These are phyloP conservation scores for Nyctereutes procyonoides DNA, from an alignment of 2,113 vertebrate species.

Conservation along the genomic window DNA sequence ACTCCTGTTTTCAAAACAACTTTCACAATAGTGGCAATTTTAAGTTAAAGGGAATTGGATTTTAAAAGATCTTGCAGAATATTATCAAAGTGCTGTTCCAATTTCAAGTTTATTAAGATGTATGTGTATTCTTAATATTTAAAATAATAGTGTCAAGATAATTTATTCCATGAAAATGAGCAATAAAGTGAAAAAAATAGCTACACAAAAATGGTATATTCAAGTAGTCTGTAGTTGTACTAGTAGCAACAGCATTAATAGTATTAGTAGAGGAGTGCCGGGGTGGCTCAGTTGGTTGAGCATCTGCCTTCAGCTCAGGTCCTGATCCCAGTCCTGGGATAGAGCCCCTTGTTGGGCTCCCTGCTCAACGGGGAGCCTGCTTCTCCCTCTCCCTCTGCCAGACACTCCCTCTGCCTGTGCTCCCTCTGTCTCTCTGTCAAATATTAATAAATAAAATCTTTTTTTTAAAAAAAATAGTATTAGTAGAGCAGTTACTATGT, in stretches of 20 bases:
- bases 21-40: not conserved
- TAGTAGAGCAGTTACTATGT: fast-evolving
- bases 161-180: not conserved
- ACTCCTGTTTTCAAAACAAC: not conserved
- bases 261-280: too few species aligned
- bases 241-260: fast-evolving
- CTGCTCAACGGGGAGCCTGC: too few species aligned
- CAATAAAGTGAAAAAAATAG: not conserved
- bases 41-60: not conserved
- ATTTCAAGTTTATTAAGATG: not conserved
- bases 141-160: not conserved
- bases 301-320: too few species aligned
- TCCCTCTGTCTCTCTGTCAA: too few species aligned
- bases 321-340: too few species aligned
- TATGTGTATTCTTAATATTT: not conserved
- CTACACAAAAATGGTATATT: not conserved
- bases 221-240: not conserved
- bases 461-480: too few species aligned
- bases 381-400: too few species aligned
- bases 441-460: too few species aligned
- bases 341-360: too few species aligned
- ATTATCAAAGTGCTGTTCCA: not conserved
- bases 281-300: too few species aligned
- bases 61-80: not conserved
- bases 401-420: too few species aligned